Evolutionary conservation across 2,797 vertebrate genomes (phyloP).

Genomic region (Otolemur crassicaudatus): DNA sequence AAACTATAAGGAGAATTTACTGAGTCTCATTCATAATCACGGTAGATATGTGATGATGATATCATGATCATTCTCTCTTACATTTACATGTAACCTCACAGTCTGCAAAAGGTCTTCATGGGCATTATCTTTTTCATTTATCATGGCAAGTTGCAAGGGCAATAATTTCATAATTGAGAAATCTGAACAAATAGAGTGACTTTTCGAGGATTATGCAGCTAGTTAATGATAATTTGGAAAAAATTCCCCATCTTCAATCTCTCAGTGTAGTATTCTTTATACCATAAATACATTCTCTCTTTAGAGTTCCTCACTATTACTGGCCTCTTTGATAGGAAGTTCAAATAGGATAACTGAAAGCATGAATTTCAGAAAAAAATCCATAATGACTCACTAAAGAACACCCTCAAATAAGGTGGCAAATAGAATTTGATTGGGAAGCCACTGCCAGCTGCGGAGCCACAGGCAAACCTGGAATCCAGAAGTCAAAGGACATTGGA

Average conservation of each 20-base stretch:
- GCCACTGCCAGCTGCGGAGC: not conserved
- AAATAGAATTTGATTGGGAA: not conserved
- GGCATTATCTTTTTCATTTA: not conserved
- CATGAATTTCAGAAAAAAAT: slow-evolving; percentile 4
- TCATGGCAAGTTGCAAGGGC: not conserved
- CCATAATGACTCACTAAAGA: not conserved
- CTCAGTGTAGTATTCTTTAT: not conserved
- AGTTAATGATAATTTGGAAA: not conserved
- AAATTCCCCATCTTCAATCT: not conserved
- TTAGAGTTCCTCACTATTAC: not conserved
- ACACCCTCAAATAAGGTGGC: not conserved
- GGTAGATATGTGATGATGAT: not conserved
- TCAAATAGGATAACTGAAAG: not conserved
- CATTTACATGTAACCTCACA: not conserved
- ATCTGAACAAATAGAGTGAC: not conserved
- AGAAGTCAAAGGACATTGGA: not conserved
- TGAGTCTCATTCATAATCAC: not conserved
- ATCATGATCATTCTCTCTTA: not conserved
- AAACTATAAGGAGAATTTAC: not conserved
- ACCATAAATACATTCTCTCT: not conserved
- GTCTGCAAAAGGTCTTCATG: not conserved
- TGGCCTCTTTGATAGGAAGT: not conserved
- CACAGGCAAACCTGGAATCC: not conserved
- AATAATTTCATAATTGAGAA: not conserved
- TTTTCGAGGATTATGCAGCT: not conserved